Conservation (phyloP, 2,888 invertebrate species). For the Cremastinae sp. region DNA sequence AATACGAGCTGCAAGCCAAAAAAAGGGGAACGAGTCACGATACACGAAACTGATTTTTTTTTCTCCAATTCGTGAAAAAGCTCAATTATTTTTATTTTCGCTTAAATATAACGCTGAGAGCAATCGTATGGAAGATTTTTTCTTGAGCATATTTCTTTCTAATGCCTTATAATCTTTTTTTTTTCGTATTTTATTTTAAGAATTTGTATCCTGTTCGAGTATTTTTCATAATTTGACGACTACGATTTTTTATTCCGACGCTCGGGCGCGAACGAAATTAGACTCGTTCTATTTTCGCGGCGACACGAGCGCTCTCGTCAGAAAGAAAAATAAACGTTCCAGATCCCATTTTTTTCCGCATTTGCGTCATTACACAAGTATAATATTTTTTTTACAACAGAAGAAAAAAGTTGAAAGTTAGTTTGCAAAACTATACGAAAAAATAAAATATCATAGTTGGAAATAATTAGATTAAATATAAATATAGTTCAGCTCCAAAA, state of each 20-base stretch:
- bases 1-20: slow-evolving; percentile 57
- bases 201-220: neutral
- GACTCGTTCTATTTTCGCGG: slow-evolving; percentile 78
- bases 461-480: too few species aligned
- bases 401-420: too few species aligned
- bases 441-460: too few species aligned
- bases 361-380: slow-evolving; percentile 7
- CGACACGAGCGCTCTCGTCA: slow-evolving; percentile 65
- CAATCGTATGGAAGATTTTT: too few species aligned
- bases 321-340: slow-evolving; percentile 4
- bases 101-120: too few species aligned
- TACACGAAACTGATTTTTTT: slow-evolving; percentile 39
- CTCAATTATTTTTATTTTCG: neutral
- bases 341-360: slow-evolving; percentile 1
- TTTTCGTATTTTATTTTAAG: neutral
- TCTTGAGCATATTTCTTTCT: neutral
- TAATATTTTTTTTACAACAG: neutral
- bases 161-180: neutral
- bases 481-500: too few species aligned
- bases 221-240: too few species aligned
- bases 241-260: slow-evolving; percentile 28
- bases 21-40: neutral
- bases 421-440: too few species aligned
- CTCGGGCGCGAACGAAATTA: slow-evolving; percentile 76
- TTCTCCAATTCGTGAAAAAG: slow-evolving; percentile 27